Base-by-base conservation (phyloP, 2,113 vertebrate genomes). In the Apodemus speciosus region DNA sequence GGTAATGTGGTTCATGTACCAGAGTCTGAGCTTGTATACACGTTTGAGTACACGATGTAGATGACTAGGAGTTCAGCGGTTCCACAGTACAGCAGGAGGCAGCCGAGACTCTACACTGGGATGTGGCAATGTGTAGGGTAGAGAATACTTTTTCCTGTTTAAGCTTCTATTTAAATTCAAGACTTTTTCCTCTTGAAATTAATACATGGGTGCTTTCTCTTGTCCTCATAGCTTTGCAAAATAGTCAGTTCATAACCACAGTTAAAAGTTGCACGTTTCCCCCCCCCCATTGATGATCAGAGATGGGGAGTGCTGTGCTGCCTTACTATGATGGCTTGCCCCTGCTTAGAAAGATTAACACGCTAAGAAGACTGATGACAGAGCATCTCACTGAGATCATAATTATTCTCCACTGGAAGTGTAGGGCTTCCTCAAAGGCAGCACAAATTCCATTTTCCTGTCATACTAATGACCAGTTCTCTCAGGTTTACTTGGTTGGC, bases 201-300 rank as follows among this genome's bases (percentile, higher is more conserved):
- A 95, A 35, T 1, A 73, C 62, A 3, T 21, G 15, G 2, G 85
- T 38, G 3, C n/a, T 20, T 89, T 75, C 30, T 80, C 68, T 68
- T 91, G 23, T 76, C 94, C 40, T 89, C 62, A 32, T 89, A 81
- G 27, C 6, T 49, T 95, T 30, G 75, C 40, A 96, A 93, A 76
- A 15, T 21, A 6, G 49, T 5, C 8, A 76, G 64, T 79, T 84
- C 18, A 2, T 92, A 92, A 49, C 9, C 75, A 75, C 66, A 92
- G 3, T n/a, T 18, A 68, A 96, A 49, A 86, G 25, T 83, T 72
- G 56, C 32, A 4, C 0, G 68, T 60, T 60, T 30, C 30, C 30
- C 1, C 14, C 15, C 60, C 9, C 15, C 92, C 81, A 0, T 21
- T 86, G 68, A 89, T 53, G 81, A 40, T 40, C 85, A 8, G n/a